Conservation (phyloP, 2,888 invertebrate species). For the Sipha maydis region DNA sequence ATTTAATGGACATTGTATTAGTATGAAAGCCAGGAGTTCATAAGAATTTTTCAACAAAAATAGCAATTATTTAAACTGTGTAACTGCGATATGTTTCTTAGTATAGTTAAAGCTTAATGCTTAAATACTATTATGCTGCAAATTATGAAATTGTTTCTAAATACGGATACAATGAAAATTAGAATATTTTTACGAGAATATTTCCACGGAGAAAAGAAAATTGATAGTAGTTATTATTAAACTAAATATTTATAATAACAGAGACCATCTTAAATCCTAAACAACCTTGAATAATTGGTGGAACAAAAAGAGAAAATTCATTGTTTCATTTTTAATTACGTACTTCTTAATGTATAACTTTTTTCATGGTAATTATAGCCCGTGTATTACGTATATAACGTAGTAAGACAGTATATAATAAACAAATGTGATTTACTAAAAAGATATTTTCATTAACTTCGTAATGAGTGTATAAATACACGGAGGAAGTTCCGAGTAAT, state of each 20-base stretch:
- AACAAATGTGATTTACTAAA: slow-evolving; percentile 7
- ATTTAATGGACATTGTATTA: neutral
- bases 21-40: neutral
- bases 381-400: neutral
- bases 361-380: slow-evolving; percentile 26
- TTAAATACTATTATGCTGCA: neutral
- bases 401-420: neutral
- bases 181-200: neutral
- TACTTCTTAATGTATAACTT: neutral
- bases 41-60: neutral
- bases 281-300: neutral
- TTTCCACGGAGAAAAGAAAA: neutral
- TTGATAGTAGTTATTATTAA: neutral
- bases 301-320: neutral
- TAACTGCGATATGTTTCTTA: too few species aligned
- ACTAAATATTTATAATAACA: neutral
- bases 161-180: neutral
- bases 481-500: neutral
- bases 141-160: neutral
- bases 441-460: neutral
- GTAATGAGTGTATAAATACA: neutral
- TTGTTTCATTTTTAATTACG: slow-evolving; percentile 25
- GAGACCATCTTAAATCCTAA: neutral
- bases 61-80: neutral
- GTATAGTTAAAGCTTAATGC: too few species aligned